Conservation (phyloP, 2,888 invertebrate genomes). For the Oscheius sp. region DNA sequence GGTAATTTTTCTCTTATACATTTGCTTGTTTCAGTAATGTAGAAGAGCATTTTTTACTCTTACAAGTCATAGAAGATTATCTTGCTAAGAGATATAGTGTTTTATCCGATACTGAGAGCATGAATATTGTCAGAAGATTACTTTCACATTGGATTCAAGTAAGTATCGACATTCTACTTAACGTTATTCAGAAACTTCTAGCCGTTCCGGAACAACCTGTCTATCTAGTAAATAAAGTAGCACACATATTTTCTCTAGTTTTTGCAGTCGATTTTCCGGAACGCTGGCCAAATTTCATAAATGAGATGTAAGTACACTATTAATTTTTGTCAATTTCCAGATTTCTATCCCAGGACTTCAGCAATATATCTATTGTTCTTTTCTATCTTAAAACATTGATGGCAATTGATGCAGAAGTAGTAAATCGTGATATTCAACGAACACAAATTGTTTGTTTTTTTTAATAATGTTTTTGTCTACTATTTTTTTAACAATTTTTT, state of each 20-base stretch:
- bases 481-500: background rate
- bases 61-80: constrained; percentile 73
- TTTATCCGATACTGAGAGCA: constrained; percentile 24
- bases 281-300: constrained; percentile 75
- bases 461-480: too few relatives aligned
- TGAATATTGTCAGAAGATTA: constrained; percentile 41
- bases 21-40: constrained; percentile 34
- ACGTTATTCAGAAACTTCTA: constrained; percentile 23
- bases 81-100: constrained; percentile 58
- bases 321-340: constrained; percentile 30
- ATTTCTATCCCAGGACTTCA: constrained; percentile 37
- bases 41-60: constrained; percentile 72
- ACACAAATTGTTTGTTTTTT: constrained; percentile 67
- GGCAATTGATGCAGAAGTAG: constrained; percentile 75
- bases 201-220: constrained; percentile 48
- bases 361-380: constrained; percentile 68
- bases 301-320: constrained; percentile 68
- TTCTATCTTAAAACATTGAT: constrained; percentile 74
- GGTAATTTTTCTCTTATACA: constrained; percentile 14
- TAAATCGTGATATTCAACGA: constrained; percentile 73
- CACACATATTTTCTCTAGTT: constrained; percentile 75
- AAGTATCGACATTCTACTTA: background rate
- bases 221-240: constrained; percentile 75
- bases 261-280: constrained; percentile 75
- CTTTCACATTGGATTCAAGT: constrained; percentile 53